phyloP scores from a whole-genome alignment of 2,113 vertebrate genomes.

The Platycercus adscitus region DNA sequence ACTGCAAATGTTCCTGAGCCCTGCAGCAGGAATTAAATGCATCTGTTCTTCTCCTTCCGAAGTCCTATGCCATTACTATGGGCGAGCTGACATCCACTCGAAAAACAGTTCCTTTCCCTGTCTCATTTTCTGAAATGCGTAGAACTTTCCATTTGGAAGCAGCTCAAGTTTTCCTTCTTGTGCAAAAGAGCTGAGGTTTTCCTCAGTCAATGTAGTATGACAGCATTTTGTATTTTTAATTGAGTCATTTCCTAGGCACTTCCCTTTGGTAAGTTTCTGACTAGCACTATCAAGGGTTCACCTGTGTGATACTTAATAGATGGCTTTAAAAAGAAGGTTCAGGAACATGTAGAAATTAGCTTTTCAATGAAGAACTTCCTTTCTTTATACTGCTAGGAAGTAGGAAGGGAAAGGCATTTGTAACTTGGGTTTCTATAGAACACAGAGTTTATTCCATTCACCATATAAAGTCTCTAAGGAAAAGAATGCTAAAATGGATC shows the following conservation, averaged over 20 bases:
- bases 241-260: conserved; percentile 30
- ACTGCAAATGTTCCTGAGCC: not conserved
- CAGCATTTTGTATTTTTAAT: conserved; percentile 11
- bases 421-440: not conserved
- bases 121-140: not conserved
- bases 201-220: not conserved
- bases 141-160: not conserved
- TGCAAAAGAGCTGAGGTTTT: not conserved
- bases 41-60: not conserved
- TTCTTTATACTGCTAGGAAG: conserved; percentile 52
- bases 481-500: not conserved
- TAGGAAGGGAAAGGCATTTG: conserved; percentile 27
- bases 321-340: not conserved
- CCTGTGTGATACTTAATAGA: not conserved
- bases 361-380: conserved; percentile 37
- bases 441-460: not conserved
- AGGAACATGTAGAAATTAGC: conserved; percentile 17
- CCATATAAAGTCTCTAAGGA: not conserved
- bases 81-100: not conserved
- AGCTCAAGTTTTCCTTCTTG: not conserved
- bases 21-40: not conserved
- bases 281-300: not conserved
- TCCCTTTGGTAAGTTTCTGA: conserved; percentile 16
- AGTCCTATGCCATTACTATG: not conserved
- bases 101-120: not conserved